These are phyloP conservation scores for Eurosta solidaginis DNA, from an alignment of 1,140 invertebrate species.

Conservation along the genomic window DNA sequence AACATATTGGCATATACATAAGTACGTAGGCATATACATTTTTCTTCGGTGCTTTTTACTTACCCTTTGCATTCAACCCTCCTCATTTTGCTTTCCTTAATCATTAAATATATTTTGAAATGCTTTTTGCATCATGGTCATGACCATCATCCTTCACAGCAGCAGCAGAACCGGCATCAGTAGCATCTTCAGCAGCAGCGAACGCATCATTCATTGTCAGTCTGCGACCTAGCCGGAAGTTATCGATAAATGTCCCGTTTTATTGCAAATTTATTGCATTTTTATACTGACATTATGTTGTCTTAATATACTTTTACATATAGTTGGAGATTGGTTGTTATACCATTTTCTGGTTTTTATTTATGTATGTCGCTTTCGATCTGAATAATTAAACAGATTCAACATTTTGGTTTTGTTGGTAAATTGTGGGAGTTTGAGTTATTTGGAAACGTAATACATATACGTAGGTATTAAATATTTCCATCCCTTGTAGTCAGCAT, in stretches of 20 bases:
- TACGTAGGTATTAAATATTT: no score
- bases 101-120: background rate
- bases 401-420: no score
- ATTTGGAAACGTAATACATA: no score
- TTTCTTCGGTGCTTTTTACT: background rate
- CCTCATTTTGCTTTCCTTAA: background rate
- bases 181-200: no score
- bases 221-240: conserved; percentile 19
- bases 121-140: background rate
- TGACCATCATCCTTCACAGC: background rate
- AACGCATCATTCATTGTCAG: conserved; percentile 28
- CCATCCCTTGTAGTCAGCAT: no score
- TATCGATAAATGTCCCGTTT: conserved; percentile 27
- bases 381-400: no score
- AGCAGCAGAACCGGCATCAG: background rate
- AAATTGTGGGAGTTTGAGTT: no score
- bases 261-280: conserved; percentile 20
- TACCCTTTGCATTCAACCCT: background rate
- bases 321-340: no score
- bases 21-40: no score
- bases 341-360: background rate
- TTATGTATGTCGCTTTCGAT: background rate
- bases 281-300: conserved; percentile 12
- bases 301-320: conserved; percentile 13
- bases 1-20: background rate